Evolutionary conservation across 2,797 vertebrate species (phyloP), one percentile per base, ranked within the genome.

Genomic region (Girardinus metallicus): DNA sequence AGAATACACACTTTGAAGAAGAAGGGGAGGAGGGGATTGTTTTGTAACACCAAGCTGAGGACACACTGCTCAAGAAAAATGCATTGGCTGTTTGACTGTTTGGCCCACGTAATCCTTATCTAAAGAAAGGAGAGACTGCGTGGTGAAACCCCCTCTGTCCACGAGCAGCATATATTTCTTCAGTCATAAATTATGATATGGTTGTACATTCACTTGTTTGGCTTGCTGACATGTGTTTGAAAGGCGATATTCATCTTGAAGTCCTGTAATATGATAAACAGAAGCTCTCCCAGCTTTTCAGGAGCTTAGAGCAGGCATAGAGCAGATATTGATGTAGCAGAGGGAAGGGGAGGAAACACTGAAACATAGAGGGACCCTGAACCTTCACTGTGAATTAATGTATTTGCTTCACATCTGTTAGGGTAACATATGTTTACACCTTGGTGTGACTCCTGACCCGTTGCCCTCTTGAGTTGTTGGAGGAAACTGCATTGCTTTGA

Each of bases 1-100:
- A 92, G 92, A 90, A 93, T 94, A 93, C 87, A 89, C 89, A 86
- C 88, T 92, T 91, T 94, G 91, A 93, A 89, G 86, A 85, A 79
- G 86, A 83, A 53, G 85, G 85, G 81, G 66, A 68, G 55, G 41
- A 31, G 43, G 51, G 81, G 85, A 84, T 87, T 87, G 88, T 93
- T 93, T 91, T 88, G 90, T 81, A 86, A 87, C 86, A 80, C 75
- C 85, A 81, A 72, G 78, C 81, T 83, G 83, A 90, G 87, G 81
- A 86, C 85, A 88, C 53, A 53, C 85, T 76, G 77, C 60, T 91
- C 68, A 89, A 86, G 82, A 81, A 88, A 91, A 90, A 93, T 77
- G 60, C 77, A 80, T 92, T 87, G 86, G 79, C 87, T 74, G 71
- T 85, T 84, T 86, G 87, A 88, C 90, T 81, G 80, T 87, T 86